Evolutionary conservation across 2,888 invertebrate genomes (phyloP), one percentile per base, ranked within the genome.

Genomic region (Allophyes oxyacanthae): DNA sequence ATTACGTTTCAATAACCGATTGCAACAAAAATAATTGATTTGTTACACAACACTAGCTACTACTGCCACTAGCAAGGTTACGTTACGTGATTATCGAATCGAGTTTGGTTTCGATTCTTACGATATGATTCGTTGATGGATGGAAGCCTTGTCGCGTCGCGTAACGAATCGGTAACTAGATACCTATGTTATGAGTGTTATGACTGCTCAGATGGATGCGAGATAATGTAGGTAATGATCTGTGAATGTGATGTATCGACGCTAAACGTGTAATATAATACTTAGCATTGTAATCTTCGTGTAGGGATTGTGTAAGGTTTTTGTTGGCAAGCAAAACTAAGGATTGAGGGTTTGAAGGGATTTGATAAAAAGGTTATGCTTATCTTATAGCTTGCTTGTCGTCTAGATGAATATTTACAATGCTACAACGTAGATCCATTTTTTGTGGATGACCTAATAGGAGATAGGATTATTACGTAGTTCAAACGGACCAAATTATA

Each of bases 31-130:
- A 75, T 2, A 6, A 75, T 51, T 65, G 61, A 66, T 72, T 71
- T 42, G 64, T 78, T 78, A 77, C 75, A 61, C 77, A 78, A 77
- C 61, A 61, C 50, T 58, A 54, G 42, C 62, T 49, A 51, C 38
- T 54, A 48, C 77, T 73, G 77, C 72, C 77, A 72, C 72, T 60
- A 75, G 79, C 85, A 84, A 85, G 85, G 85, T 81, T 83, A 46
- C 58, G 80, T 88, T 87, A 86, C 82, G 82, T 85, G 83, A 84
- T 79, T 75, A 75, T 74, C 75, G 68, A 75, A 81, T 78, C 78
- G 60, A 76, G 67, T 76, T 71, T 59, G 65, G 75, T 81, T 73
- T 79, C 77, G 72, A 77, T 78, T 81, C 74, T 80, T 80, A 67
- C 77, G 75, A 81, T 80, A 75, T 62, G 66, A 68, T 70, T 59